Percentiles rank a stretch among this genome's conserved stretches.
phyloP scores from a whole-genome alignment of 2,113 vertebrate species.

The Odontesthes bonariensis region DNA sequence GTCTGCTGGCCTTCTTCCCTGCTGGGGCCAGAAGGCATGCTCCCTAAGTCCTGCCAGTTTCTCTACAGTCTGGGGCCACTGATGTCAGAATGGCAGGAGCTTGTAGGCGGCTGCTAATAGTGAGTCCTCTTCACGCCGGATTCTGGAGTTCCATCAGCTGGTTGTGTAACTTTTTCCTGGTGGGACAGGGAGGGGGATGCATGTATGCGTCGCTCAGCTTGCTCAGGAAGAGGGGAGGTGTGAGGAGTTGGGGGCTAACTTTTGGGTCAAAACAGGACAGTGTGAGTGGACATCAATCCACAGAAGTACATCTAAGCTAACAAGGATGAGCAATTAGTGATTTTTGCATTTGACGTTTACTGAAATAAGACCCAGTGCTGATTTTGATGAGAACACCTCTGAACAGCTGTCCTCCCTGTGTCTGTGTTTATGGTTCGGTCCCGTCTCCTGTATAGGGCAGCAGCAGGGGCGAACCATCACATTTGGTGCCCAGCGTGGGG shows the following conservation, averaged over 20 bases:
- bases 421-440: constrained; percentile 83
- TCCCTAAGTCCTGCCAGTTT: constrained; percentile 77
- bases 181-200: constrained; percentile 11
- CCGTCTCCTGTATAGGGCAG: constrained; percentile 83
- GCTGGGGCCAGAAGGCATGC: constrained; percentile 82
- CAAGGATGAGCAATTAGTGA: neutral
- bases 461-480: constrained; percentile 89
- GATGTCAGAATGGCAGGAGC: constrained; percentile 83
- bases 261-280: constrained; percentile 18
- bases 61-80: constrained; percentile 77
- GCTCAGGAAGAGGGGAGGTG: constrained; percentile 19
- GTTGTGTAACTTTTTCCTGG: constrained; percentile 73
- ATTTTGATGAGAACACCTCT: constrained; percentile 29
- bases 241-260: constrained; percentile 34
- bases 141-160: constrained; percentile 80
- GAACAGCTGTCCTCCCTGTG: constrained; percentile 73
- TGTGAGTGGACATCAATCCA: constrained; percentile 5
- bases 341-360: neutral
- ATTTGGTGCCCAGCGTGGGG: constrained; percentile 89
- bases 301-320: neutral
- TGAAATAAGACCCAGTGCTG: neutral
- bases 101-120: constrained; percentile 82
- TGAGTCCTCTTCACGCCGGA: constrained; percentile 83
- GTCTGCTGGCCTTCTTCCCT: constrained; percentile 74
- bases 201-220: constrained; percentile 39